Base-by-base conservation (phyloP, 1,140 invertebrate genomes). In the Bursaphelenchus mucronatus region DNA sequence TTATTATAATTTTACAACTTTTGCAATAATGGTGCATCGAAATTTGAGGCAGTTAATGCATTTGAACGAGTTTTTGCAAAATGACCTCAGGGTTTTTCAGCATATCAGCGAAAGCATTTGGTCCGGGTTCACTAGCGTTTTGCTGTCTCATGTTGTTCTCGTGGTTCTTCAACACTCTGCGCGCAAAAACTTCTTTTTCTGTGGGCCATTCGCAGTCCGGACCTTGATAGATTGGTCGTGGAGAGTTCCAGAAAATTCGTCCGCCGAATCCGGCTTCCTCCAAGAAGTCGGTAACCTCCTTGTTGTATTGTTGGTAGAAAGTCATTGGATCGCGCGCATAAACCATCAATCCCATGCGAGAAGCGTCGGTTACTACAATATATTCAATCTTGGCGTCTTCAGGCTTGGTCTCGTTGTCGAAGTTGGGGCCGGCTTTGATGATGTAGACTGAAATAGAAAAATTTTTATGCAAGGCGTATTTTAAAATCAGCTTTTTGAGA, bases 241-340 rank as follows among this genome's bases (percentile, higher is more conserved):
- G 78, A 41, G 76, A 74, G 61, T 80, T 80, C 76, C 79, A 80
- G 58, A 81, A 81, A 6, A 80, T 70, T 21, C 74, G 72, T 47
- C 78, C 78, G 50, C 78, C 78, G 53, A 80, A 80, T 30, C 78
- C 76, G 17, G 65, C 50, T 55, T 68, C 67, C 55, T 80, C 77
- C 55, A 80, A 66, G 50, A 68, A 81, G 11, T 78, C 70, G 9
- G 52, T 63, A 6, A 81, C 76, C 51, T 80, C 78, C 53, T 81
- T 81, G 66, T 80, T 81, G 73, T 80, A 80, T 45, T 80, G 72
- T 69, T 78, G 75, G 58, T 79, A 80, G 56, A 80, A 79, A 44
- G 62, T 57, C 44, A 80, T 74, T 44, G 78, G 78, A 58, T 80
- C 77, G 21, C 78, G 64, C 39, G 76, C 74, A 50, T 75, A 80